A percentile compares a stretch with the other conserved stretches of the same genome.
These are phyloP conservation scores for Ryuthela nishihirai DNA, from an alignment of 2,888 invertebrate species.

Conservation along the genomic window DNA sequence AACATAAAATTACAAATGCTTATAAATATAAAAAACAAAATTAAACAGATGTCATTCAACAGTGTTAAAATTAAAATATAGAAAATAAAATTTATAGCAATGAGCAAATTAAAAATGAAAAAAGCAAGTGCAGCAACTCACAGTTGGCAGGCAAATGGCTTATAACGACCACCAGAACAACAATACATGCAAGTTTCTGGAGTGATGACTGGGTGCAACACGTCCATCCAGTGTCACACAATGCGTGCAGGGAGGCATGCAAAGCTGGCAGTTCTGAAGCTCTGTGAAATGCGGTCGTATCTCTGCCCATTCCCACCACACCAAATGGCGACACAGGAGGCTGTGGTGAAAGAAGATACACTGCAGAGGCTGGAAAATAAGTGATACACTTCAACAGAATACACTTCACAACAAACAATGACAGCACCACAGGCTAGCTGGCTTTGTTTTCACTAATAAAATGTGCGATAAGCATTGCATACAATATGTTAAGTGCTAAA, in stretches of 20 bases:
- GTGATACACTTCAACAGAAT: slow-evolving; percentile 31
- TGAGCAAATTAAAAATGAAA: slow-evolving; percentile 12
- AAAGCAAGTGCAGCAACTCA: slow-evolving; percentile 34
- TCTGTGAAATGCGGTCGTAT: slow-evolving; percentile 33
- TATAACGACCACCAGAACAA: slow-evolving; percentile 29
- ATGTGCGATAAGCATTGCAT: no score
- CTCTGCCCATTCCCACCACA: slow-evolving; percentile 38
- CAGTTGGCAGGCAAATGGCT: slow-evolving; percentile 19
- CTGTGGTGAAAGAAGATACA: slow-evolving; percentile 33
- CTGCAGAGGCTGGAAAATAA: slow-evolving; percentile 34
- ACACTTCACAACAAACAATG: slow-evolving; percentile 18
- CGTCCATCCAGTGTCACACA: slow-evolving; percentile 6
- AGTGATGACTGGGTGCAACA: slow-evolving; percentile 9
- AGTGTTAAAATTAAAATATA: no score
- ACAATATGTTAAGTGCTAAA: no score
- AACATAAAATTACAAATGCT: no score
- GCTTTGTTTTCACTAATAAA: no score
- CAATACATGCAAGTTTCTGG: slow-evolving; percentile 27
- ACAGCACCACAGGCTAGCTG: slow-evolving; percentile 28
- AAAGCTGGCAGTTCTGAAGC: slow-evolving; percentile 34
- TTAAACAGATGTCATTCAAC: no score
- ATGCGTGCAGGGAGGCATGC: slow-evolving; percentile 29
- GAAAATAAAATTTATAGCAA: no score
- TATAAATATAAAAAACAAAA: no score
- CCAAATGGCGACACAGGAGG: slow-evolving; percentile 34